phyloP scores from a whole-genome alignment of 2,113 vertebrate genomes.

The Pygoscelis adeliae region DNA sequence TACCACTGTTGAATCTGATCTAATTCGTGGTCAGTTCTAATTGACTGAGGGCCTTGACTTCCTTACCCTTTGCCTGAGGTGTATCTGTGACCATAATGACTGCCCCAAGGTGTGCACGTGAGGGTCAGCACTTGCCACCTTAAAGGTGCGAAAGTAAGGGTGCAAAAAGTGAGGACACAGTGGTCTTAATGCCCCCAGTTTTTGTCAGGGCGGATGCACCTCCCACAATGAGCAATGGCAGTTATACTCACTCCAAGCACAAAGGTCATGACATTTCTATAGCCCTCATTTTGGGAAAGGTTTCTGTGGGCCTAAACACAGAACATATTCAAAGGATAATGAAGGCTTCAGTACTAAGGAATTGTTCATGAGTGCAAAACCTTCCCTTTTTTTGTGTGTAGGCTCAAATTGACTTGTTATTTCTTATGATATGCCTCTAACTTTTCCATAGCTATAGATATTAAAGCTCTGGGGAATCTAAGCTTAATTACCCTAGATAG shows the following conservation, averaged over 20 bases:
- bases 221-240: background rate
- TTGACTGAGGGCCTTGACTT: too few relatives aligned
- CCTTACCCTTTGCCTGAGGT: too few relatives aligned
- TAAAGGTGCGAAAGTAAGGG: too few relatives aligned
- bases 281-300: background rate
- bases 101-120: too few relatives aligned
- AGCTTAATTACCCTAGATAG: background rate
- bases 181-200: too few relatives aligned
- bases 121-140: too few relatives aligned
- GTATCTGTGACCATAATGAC: too few relatives aligned
- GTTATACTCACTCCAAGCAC: background rate
- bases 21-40: too few relatives aligned
- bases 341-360: background rate
- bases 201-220: too few relatives aligned
- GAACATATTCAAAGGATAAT: background rate
- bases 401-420: background rate
- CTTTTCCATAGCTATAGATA: background rate
- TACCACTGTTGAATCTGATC: too few relatives aligned
- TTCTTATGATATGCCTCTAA: background rate
- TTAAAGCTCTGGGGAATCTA: background rate
- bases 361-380: background rate
- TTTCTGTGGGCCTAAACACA: background rate
- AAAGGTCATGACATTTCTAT: background rate
- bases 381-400: background rate
- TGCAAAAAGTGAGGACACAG: too few relatives aligned